Evolutionary conservation across 2,797 vertebrate species (phyloP).

Genomic region (Cynodonichthys magdalenae): DNA sequence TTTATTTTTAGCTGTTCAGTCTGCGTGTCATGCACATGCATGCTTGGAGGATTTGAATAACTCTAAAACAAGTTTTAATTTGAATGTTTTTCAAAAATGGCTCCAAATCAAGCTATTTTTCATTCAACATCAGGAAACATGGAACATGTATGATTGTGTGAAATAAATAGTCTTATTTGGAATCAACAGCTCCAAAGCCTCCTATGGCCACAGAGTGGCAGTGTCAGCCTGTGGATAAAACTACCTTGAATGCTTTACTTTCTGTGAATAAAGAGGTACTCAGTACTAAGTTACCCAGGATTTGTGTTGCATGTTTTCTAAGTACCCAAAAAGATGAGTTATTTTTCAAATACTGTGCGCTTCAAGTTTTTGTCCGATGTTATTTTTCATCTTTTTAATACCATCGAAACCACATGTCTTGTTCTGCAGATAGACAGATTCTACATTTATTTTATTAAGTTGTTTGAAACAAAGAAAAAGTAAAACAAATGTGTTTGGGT

Average conservation of each 20-base stretch:
- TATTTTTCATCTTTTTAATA: neutral
- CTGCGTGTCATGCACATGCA: neutral
- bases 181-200: constrained; percentile 15
- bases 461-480: neutral
- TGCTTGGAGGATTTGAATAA: neutral
- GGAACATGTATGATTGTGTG: neutral
- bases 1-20: too few relatives aligned
- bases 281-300: neutral
- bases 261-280: constrained; percentile 2
- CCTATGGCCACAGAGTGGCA: constrained; percentile 68
- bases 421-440: neutral
- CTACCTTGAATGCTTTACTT: neutral
- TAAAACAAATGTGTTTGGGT: neutral
- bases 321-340: neutral
- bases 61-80: neutral
- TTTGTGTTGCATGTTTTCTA: neutral
- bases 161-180: neutral
- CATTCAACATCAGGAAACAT: neutral
- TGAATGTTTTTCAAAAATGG: neutral
- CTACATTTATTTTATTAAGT: neutral
- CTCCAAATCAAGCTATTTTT: neutral
- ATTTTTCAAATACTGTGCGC: neutral
- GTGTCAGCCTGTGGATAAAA: constrained; percentile 47
- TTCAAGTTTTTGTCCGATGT: neutral
- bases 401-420: neutral